Percentiles rank a stretch among this genome's conserved stretches.
These are phyloP conservation scores for Dolichomitus sp. DNA, from an alignment of 2,888 invertebrate genomes.

Conservation along the genomic window DNA sequence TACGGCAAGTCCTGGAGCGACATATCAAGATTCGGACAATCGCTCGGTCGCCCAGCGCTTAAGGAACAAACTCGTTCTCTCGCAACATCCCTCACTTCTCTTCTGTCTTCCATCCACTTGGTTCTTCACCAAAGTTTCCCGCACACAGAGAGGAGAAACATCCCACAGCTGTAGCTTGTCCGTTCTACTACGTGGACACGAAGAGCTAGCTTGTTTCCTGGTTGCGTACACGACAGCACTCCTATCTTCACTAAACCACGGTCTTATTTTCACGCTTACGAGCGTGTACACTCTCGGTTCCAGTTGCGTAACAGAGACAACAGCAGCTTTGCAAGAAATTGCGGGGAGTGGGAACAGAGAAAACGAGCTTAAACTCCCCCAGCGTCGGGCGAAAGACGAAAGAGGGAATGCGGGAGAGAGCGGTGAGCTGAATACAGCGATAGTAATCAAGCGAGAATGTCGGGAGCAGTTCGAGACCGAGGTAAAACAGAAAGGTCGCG, in stretches of 20 bases:
- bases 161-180: slow-evolving; percentile 12
- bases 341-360: slow-evolving; percentile 9
- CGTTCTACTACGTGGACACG: not conserved
- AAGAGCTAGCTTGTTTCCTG: not conserved
- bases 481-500: slow-evolving; percentile 1
- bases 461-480: slow-evolving; percentile 20
- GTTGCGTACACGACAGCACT: slow-evolving; percentile 14
- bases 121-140: slow-evolving; percentile 30
- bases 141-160: slow-evolving; percentile 1
- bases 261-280: slow-evolving; percentile 38
- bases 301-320: slow-evolving; percentile 11
- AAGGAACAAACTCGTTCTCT: slow-evolving; percentile 16
- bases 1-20: slow-evolving; percentile 2
- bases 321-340: slow-evolving; percentile 15
- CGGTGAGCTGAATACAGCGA: slow-evolving; percentile 17
- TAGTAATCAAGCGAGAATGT: slow-evolving; percentile 27
- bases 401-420: slow-evolving; percentile 1
- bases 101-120: slow-evolving; percentile 11
- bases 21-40: slow-evolving; percentile 53
- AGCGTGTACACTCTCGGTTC: not conserved
- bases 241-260: slow-evolving; percentile 13
- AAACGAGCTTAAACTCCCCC: slow-evolving; percentile 14
- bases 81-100: slow-evolving; percentile 1
- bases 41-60: slow-evolving; percentile 21
- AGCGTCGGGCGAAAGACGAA: not conserved